These are phyloP conservation scores for Coenonympha arcania DNA, from an alignment of 2,888 invertebrate species.

Conservation along the genomic window DNA sequence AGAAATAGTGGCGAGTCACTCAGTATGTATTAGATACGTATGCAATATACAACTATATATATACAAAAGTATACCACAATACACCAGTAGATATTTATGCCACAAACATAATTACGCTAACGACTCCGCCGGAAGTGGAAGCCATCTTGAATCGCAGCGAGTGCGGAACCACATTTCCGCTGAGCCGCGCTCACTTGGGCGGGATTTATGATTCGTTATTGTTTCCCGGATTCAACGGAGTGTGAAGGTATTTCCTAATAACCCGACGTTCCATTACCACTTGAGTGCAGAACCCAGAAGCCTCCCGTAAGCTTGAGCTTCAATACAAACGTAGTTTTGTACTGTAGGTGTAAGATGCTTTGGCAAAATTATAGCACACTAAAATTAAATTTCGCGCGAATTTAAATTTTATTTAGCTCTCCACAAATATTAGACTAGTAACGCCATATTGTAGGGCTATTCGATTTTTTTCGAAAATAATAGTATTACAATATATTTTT, in stretches of 20 bases:
- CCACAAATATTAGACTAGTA: no score
- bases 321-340: neutral
- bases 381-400: no score
- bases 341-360: neutral
- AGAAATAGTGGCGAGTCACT: no score
- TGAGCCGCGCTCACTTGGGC: neutral
- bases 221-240: neutral
- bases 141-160: conserved; percentile 27
- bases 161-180: conserved; percentile 29
- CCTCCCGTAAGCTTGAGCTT: no score
- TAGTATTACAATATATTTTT: no score
- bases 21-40: neutral
- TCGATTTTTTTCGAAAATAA: no score
- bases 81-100: neutral
- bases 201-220: conserved; percentile 10
- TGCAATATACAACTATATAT: no score
- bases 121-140: conserved; percentile 26
- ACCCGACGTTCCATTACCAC: neutral
- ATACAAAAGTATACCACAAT: neutral
- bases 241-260: neutral
- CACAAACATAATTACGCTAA: conserved; percentile 28
- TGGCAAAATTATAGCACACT: no score
- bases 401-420: no score
- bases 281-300: neutral
- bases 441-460: no score